Evolutionary conservation across 2,797 vertebrate genomes (phyloP).

Genomic region (Lycodopsis pacificus): DNA sequence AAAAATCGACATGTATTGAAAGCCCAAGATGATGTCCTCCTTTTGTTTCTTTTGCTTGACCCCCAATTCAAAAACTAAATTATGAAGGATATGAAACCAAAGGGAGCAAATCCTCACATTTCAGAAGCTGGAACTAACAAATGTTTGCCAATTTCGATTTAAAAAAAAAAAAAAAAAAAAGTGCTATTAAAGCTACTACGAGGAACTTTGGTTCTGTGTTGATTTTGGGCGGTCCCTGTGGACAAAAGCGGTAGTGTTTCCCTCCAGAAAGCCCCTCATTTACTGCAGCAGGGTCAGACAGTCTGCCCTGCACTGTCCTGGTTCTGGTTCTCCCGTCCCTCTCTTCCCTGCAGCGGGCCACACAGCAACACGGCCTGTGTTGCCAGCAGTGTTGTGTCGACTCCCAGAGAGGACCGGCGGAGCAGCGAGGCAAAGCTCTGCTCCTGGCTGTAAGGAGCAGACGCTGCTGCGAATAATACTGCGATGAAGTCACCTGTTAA

Average conservation of each 20-base stretch:
- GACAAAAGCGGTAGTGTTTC: not conserved
- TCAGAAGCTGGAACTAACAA: not conserved
- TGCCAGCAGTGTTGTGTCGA: too few species aligned
- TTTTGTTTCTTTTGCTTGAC: not conserved
- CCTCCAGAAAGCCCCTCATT: not conserved
- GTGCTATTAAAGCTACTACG: not conserved
- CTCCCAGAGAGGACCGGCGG: too few species aligned
- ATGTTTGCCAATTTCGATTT: not conserved
- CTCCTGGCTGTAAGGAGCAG: too few species aligned
- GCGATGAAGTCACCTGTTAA: constrained; percentile 29
- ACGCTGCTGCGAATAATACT: not conserved
- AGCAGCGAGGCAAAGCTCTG: too few species aligned
- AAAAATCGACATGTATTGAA: not conserved
- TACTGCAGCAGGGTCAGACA: too few species aligned
- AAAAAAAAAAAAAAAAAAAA: too few species aligned
- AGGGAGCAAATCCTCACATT: not conserved
- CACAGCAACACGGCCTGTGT: too few species aligned
- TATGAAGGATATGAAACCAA: not conserved
- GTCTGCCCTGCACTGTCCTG: too few species aligned
- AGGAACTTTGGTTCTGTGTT: too few species aligned
- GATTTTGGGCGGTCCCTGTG: not conserved
- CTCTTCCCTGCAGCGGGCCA: too few species aligned
- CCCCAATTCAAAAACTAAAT: not conserved
- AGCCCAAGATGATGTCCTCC: not conserved
- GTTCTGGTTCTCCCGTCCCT: too few species aligned